Base-by-base conservation (phyloP, 2,888 invertebrate genomes). In the Campopleginae sp. region DNA sequence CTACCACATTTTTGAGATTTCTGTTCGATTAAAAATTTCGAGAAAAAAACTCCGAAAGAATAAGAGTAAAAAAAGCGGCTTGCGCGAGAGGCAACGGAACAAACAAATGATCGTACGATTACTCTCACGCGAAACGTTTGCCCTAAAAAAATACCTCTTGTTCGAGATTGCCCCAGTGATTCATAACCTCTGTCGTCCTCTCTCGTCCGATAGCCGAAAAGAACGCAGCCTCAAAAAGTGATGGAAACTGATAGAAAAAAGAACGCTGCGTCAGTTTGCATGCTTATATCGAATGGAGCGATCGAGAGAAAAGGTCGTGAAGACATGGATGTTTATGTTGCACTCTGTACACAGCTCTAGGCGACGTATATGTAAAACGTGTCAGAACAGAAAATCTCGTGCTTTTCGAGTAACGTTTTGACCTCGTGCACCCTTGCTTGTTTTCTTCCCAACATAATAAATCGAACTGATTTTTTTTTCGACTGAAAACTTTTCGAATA, bases 401-500 rank as follows among this genome's bases (percentile, higher is more conserved):
- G 77, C 66, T 92, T 91, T 92, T 92, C 23, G 70, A 14, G 23
- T 4, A 71, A 33, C 51, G 46, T 31, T 27, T 31, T 89, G 90
- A 92, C 92, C 89, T 79, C 78, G 74, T 72, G 90, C 91, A 90
- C 90, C 88, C 78, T 80, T 91, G 90, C 78, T 80, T 91, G 90
- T 91, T 91, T 91, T 91, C 89, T 87, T 87, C 80, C 23, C 38
- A 31, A 65, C 61, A 72, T 33, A 51, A 51, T 19, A n/a, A 19
- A 33, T 46, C 78, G 44, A 70, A 68, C 23, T 12, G 19, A 23
- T 74, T 61, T 74, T 46, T 76, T 19, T 51, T 51, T 48, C 61
- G 44, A 42, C 70, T 42, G 33, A 42, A 46, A 17, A 23, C 23
- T 19, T n/a, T n/a, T 17, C 14, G 44, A 8, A 10, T 33, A 17